Evolutionary conservation across 2,888 invertebrate species (phyloP), one percentile per base, ranked within the genome.

Genomic region (Steromphala cineraria): DNA sequence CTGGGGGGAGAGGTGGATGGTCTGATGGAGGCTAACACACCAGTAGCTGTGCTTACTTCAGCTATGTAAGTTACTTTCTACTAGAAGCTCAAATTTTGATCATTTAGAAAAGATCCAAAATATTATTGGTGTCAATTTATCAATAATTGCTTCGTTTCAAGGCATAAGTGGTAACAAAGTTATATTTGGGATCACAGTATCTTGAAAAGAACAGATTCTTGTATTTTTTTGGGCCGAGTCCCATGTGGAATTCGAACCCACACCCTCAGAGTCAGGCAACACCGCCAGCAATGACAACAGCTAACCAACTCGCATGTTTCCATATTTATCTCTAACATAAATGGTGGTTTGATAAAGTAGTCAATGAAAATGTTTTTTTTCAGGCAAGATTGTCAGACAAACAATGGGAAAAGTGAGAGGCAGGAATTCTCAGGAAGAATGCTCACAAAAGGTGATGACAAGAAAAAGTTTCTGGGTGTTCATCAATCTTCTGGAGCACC

Each of bases 1-100:
- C 91, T 96, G 0, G 96, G 96, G 0, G 97, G 97, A 0, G 96
- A 96, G 92, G 96, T 96, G 0, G 96, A 96, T 74, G 95, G 87
- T 0, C 81, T 92, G 56, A 83, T 89, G 10, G 91, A 92, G 80
- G 81, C 86, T 5, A 91, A 91, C 83, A 88, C 88, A 17, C 83
- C 85, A 0, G 67, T 84, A 8, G 85, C 84, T 21, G 80, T 85
- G 21, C 82, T 91, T 5, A 83, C 89, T 80, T 81, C 83, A 71
- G 89, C 89, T n/a, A 88, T 91, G 91, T 91, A 85, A 84, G 89
- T 86, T n/a, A n/a, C n/a, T n/a, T n/a, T n/a, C n/a, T n/a, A 21
- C 17, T 62, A 53, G 46, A 7, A 19, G 36, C 24, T 36, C 7
- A 10, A 19, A 17, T 46, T 10, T 5, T 13, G 10, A n/a, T 24